phyloP scores from a whole-genome alignment of 2,888 invertebrate genomes.

The Apotomis capreana region DNA sequence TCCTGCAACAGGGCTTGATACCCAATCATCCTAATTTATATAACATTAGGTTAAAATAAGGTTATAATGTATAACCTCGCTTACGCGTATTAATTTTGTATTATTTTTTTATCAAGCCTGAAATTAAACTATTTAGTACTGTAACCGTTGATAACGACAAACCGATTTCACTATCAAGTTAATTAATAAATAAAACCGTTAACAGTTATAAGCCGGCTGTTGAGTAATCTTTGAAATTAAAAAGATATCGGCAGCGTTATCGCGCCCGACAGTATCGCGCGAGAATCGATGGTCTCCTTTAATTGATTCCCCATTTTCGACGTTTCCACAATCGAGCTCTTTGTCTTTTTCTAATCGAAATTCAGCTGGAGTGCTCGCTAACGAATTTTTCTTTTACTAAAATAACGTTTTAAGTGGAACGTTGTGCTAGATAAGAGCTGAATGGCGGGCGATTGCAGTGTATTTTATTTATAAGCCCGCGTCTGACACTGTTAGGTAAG shows the following conservation, averaged over 20 bases:
- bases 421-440: conserved; percentile 25
- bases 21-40: too few relatives aligned
- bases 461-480: conserved; percentile 27
- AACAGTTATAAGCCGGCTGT: conserved; percentile 6
- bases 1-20: too few relatives aligned
- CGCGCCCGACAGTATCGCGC: conserved; percentile 67
- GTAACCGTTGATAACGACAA: too few relatives aligned
- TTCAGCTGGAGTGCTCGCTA: conserved; percentile 64
- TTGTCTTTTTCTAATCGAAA: conserved; percentile 78
- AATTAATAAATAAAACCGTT: background rate
- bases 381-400: conserved; percentile 70
- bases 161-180: background rate
- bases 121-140: too few relatives aligned
- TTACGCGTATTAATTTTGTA: too few relatives aligned
- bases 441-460: conserved; percentile 17
- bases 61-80: too few relatives aligned
- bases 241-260: conserved; percentile 56
- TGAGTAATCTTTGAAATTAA: conserved; percentile 62
- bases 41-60: too few relatives aligned
- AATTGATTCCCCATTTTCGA: conserved; percentile 76
- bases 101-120: background rate
- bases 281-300: conserved; percentile 77
- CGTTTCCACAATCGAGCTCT: conserved; percentile 67
- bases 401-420: conserved; percentile 46
- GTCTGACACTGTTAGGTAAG: conserved; percentile 3